Percentiles rank a stretch among this genome's conserved stretches.
These are phyloP conservation scores for Gobius niger DNA, from an alignment of 2,113 vertebrate genomes.

Conservation along the genomic window DNA sequence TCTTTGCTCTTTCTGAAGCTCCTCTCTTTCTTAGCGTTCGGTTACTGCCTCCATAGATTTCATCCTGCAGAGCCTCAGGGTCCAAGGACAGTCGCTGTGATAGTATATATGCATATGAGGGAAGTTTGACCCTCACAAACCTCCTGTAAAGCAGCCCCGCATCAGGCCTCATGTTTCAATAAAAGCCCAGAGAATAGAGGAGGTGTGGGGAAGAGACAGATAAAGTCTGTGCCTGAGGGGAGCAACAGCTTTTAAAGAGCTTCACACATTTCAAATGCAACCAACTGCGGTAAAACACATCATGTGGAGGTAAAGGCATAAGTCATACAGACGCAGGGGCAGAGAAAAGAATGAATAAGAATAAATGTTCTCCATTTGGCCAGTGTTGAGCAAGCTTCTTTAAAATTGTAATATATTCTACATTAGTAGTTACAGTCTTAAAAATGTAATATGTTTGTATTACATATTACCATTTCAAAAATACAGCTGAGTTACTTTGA, in stretches of 20 bases:
- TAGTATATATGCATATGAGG: constrained; percentile 63
- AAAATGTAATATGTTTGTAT: too few species aligned
- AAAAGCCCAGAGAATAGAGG: constrained; percentile 35
- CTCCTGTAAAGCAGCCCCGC: constrained; percentile 20
- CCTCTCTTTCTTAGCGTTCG: constrained; percentile 21
- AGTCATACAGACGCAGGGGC: background rate
- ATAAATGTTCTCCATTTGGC: too few species aligned
- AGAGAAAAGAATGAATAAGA: background rate
- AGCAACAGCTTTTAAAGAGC: constrained; percentile 39
- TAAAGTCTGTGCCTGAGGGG: constrained; percentile 39
- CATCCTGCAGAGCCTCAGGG: constrained; percentile 35
- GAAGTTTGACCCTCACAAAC: constrained; percentile 43
- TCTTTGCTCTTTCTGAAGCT: background rate
- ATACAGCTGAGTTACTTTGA: too few species aligned
- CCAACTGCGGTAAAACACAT: constrained; percentile 32
- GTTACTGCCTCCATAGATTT: constrained; percentile 23
- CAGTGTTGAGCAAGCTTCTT: too few species aligned
- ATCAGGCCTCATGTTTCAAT: constrained; percentile 50
- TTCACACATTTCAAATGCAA: constrained; percentile 23
- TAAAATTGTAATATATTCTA: too few species aligned
- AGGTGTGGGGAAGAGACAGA: constrained; percentile 5
- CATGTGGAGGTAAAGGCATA: constrained; percentile 11
- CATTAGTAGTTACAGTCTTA: too few species aligned
- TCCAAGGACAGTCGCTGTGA: constrained; percentile 30
- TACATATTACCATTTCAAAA: too few species aligned